Percentiles rank a stretch among this genome's conserved stretches.
Conservation (phyloP, 2,888 invertebrate species). For the Lochmaea crataegi region DNA sequence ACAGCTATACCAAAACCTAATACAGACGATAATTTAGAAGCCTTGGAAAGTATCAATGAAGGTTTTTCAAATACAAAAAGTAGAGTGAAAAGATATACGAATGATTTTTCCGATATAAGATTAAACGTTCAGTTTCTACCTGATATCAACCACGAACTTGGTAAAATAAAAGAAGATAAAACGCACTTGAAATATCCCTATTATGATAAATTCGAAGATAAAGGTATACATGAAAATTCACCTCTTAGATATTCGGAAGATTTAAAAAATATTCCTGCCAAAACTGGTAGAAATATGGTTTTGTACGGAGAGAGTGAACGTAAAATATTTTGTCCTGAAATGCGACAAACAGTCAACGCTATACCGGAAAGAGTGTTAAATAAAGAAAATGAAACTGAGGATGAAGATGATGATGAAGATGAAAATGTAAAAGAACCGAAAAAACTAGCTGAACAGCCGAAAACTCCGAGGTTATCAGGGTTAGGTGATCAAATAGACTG, state of each 20-base stretch:
- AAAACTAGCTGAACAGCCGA: slow-evolving; percentile 56
- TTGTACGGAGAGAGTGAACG: slow-evolving; percentile 75
- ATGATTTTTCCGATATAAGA: slow-evolving; percentile 52
- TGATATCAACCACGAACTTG: slow-evolving; percentile 50
- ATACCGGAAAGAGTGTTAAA: slow-evolving; percentile 66
- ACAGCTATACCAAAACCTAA: slow-evolving; percentile 42
- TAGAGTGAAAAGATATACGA: slow-evolving; percentile 46
- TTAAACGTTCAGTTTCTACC: slow-evolving; percentile 56
- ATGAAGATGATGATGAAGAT: slow-evolving; percentile 48
- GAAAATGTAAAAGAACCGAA: slow-evolving; percentile 57
- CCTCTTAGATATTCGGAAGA: slow-evolving; percentile 76
- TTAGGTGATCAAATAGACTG: slow-evolving; percentile 82
- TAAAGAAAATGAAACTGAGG: slow-evolving; percentile 43
- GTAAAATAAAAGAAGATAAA: slow-evolving; percentile 42
- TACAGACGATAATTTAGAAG: slow-evolving; percentile 15
- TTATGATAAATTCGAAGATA: slow-evolving; percentile 65
- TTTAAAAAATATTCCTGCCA: slow-evolving; percentile 72
- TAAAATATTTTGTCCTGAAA: slow-evolving; percentile 68
- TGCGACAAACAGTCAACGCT: slow-evolving; percentile 69
- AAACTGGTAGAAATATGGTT: slow-evolving; percentile 74
- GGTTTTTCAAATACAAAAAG: slow-evolving; percentile 23
- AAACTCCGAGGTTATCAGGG: slow-evolving; percentile 69
- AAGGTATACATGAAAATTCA: slow-evolving; percentile 67
- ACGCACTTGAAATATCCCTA: slow-evolving; percentile 73
- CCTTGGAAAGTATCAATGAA: slow-evolving; percentile 31